A percentile compares a stretch with the other conserved stretches of the same genome.
Evolutionary conservation across 2,888 invertebrate species (phyloP).

Genomic region (Agriotes lineatus): DNA sequence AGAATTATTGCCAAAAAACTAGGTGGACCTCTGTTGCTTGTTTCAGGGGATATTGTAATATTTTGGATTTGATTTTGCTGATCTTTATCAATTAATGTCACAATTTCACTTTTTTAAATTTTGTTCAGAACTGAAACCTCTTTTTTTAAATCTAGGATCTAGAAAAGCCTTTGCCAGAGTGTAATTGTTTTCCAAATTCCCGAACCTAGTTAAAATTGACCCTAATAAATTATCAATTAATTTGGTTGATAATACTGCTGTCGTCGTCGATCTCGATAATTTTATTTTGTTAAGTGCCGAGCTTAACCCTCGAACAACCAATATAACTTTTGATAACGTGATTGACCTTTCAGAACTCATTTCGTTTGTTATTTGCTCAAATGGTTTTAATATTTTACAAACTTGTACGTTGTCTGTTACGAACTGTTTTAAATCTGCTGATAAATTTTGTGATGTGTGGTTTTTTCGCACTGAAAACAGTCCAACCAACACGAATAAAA

Average conservation of each 20-base stretch:
- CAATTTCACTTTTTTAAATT: too few relatives aligned
- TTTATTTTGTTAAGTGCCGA: not conserved
- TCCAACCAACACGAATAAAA: too few relatives aligned
- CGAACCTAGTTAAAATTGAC: not conserved
- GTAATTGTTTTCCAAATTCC: not conserved
- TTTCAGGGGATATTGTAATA: too few relatives aligned
- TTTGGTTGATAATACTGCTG: not conserved
- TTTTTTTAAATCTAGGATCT: not conserved
- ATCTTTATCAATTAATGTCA: too few relatives aligned
- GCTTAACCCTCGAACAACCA: not conserved
- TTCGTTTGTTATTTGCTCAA: slow-evolving; percentile 44
- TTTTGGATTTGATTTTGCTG: too few relatives aligned
- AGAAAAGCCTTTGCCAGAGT: not conserved
- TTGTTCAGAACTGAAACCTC: not conserved
- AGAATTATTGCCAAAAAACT: too few relatives aligned
- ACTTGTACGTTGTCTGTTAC: slow-evolving; percentile 36
- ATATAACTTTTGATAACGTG: slow-evolving; percentile 47
- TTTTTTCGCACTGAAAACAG: slow-evolving; percentile 17
- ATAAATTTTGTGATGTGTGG: slow-evolving; percentile 39
- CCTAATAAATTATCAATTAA: too few relatives aligned
- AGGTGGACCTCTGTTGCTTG: too few relatives aligned
- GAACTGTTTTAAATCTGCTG: slow-evolving; percentile 24
- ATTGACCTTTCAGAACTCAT: slow-evolving; percentile 47
- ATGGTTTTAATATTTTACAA: slow-evolving; percentile 42
- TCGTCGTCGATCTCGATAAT: not conserved